These are phyloP conservation scores for Erannis defoliaria DNA, from an alignment of 2,888 invertebrate genomes.

Conservation along the genomic window DNA sequence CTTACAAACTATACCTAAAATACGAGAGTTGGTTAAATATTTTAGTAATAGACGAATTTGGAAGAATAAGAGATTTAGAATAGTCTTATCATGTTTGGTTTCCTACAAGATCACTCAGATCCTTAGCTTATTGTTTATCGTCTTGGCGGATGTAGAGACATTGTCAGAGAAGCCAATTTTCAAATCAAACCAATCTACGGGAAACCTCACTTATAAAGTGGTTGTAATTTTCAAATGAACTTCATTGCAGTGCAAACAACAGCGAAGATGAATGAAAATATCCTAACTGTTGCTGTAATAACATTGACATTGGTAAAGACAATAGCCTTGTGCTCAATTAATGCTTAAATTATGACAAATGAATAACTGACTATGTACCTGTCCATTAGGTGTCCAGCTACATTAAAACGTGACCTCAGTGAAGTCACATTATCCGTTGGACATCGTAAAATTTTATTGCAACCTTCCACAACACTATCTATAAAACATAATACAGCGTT, in stretches of 20 bases:
- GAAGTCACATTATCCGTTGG: conserved; percentile 53
- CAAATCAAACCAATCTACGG: conserved; percentile 15
- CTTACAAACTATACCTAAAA: conserved; percentile 36
- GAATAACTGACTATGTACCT: conserved; percentile 35
- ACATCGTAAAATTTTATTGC: conserved; percentile 66
- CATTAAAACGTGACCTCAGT: conserved; percentile 47
- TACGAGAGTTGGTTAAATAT: conserved; percentile 21
- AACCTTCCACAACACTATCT: conserved; percentile 49
- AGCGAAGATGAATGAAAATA: conserved; percentile 29
- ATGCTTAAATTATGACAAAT: conserved; percentile 45
- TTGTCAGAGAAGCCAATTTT: conserved; percentile 10
- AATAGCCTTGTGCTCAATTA: conserved; percentile 50
- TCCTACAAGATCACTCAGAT: not conserved
- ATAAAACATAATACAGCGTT: conserved; percentile 49
- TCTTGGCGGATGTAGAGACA: not conserved
- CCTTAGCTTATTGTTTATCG: not conserved
- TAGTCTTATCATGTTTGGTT: conserved; percentile 3
- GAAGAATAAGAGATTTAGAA: conserved; percentile 4
- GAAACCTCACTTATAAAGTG: conserved; percentile 16
- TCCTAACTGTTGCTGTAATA: conserved; percentile 30
- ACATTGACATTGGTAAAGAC: conserved; percentile 51
- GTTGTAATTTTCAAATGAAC: conserved; percentile 24
- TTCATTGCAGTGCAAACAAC: conserved; percentile 27
- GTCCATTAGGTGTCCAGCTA: conserved; percentile 31
- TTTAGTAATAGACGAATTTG: not conserved